phyloP scores from a whole-genome alignment of 1,140 invertebrate species.

The Holcopasites calliopsidis region DNA sequence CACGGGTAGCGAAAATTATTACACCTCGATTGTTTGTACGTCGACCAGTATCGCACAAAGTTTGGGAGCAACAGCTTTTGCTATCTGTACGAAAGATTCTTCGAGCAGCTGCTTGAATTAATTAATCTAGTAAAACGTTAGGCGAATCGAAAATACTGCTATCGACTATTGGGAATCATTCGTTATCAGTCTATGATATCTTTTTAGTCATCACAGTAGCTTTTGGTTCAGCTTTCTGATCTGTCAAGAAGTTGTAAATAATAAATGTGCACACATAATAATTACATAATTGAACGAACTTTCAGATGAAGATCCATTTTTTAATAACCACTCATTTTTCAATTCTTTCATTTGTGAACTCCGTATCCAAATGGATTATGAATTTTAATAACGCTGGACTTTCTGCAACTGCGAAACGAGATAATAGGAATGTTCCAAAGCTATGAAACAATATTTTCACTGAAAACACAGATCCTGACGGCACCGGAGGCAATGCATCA shows the following conservation, averaged over 20 bases:
- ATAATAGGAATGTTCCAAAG: neutral
- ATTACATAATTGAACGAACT: neutral
- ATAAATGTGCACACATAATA: too few species aligned
- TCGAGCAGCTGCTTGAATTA: too few species aligned
- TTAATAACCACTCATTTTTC: too few species aligned
- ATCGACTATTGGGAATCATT: too few species aligned
- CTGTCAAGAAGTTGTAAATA: too few species aligned
- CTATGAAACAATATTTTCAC: neutral
- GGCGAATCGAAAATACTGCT: too few species aligned
- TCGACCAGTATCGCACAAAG: neutral
- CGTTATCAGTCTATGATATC: too few species aligned
- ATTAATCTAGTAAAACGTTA: too few species aligned
- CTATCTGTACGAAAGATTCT: too few species aligned
- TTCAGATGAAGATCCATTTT: neutral
- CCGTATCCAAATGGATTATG: neutral
- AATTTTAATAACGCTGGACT: neutral
- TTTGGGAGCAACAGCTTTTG: neutral
- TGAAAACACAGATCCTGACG: neutral
- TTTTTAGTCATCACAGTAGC: too few species aligned
- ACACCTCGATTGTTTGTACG: constrained; percentile 11
- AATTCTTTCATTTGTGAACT: neutral
- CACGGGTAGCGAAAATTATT: constrained; percentile 42
- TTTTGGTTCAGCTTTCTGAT: too few species aligned
- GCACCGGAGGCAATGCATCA: constrained; percentile 10
- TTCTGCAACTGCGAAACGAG: neutral